Conservation (phyloP, 2,113 vertebrate species). For the Hippocampus barbouri region DNA sequence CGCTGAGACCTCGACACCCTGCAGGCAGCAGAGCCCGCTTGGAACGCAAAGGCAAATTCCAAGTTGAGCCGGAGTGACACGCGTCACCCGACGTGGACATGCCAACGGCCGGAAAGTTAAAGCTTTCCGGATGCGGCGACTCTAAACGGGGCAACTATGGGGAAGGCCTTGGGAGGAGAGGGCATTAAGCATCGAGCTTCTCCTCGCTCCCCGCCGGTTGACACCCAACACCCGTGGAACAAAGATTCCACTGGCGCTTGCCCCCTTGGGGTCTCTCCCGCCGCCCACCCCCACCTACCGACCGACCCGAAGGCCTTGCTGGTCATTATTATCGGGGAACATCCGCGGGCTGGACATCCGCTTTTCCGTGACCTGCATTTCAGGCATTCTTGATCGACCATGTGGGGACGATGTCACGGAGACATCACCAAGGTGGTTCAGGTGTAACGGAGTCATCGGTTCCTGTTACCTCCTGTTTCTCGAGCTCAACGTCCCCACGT, state of each 20-base stretch:
- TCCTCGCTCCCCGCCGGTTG: conserved; percentile 10
- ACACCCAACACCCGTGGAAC: conserved; percentile 16
- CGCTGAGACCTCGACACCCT: neutral
- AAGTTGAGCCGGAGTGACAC: neutral
- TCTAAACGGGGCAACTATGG: neutral
- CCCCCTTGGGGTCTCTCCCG: neutral
- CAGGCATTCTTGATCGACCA: conserved; percentile 9
- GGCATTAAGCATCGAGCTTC: neutral
- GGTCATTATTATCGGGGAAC: no score
- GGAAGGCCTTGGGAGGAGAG: neutral
- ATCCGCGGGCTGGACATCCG: neutral
- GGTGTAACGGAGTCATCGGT: no score
- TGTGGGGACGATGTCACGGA: neutral
- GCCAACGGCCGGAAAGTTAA: neutral
- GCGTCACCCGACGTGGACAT: no score
- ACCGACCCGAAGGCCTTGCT: no score
- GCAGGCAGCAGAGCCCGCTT: neutral
- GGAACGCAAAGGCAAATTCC: neutral
- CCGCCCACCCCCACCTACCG: neutral
- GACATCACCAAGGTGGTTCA: neutral
- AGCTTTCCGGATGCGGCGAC: neutral
- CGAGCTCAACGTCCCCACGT: neutral
- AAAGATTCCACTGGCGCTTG: conserved; percentile 10
- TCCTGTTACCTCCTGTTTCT: neutral
- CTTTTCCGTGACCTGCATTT: conserved; percentile 31